Percentiles rank a stretch among this genome's conserved stretches.
phyloP scores from a whole-genome alignment of 2,888 invertebrate species.

The Phanerotoma sp. region DNA sequence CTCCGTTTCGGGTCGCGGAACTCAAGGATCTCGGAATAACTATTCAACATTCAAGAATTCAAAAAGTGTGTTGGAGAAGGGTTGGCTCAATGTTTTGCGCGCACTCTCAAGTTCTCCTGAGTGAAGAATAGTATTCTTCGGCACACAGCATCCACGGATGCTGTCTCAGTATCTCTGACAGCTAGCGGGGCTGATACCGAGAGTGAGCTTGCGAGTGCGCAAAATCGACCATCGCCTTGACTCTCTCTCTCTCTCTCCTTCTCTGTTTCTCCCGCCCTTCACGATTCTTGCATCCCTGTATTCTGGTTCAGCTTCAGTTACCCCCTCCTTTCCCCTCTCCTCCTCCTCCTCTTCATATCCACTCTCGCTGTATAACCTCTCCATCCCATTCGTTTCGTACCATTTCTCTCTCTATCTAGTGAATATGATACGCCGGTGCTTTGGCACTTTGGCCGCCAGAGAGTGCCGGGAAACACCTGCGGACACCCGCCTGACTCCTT shows the following conservation, averaged over 20 bases:
- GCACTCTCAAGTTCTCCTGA: slow-evolving; percentile 1
- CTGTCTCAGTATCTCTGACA: slow-evolving; percentile 11
- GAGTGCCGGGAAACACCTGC: slow-evolving; percentile 26
- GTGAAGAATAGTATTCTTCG: neutral
- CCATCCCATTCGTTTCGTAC: too few relatives aligned
- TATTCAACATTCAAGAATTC: neutral
- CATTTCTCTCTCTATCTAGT: too few relatives aligned
- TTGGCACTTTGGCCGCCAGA: slow-evolving; percentile 17
- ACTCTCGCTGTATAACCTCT: too few relatives aligned
- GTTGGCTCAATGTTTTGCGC: slow-evolving; percentile 4
- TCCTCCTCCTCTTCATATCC: neutral
- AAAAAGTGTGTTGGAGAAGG: neutral
- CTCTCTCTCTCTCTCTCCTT: slow-evolving; percentile 1
- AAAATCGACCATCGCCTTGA: slow-evolving; percentile 24
- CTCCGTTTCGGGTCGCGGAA: too few relatives aligned
- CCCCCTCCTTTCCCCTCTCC: neutral
- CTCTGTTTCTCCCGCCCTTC: neutral
- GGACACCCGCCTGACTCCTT: slow-evolving; percentile 10
- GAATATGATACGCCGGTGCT: slow-evolving; percentile 11
- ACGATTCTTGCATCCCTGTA: neutral
- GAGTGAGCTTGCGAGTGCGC: slow-evolving; percentile 17
- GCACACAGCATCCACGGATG: slow-evolving; percentile 22
- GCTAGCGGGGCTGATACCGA: slow-evolving; percentile 9
- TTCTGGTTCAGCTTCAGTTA: neutral
- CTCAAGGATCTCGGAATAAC: too few relatives aligned